Conservation (phyloP, 1,140 invertebrate species). For the Heliconius hermathena region DNA sequence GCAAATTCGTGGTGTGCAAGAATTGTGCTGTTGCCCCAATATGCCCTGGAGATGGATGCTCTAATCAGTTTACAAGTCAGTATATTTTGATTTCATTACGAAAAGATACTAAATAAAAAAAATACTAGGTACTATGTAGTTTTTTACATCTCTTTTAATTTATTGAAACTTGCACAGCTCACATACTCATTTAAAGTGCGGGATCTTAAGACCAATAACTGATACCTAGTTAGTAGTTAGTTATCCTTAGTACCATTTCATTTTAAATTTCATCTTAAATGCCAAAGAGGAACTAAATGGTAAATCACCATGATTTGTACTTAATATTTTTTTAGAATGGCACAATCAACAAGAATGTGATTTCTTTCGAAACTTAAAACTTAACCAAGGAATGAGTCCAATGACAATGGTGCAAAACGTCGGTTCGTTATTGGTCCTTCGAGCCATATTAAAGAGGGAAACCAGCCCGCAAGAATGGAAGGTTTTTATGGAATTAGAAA, state of each 20-base stretch:
- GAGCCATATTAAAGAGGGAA: constrained; percentile 81
- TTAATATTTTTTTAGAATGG: constrained; percentile 57
- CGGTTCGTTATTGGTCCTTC: constrained; percentile 78
- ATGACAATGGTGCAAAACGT: constrained; percentile 72
- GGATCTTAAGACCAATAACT: too few relatives aligned
- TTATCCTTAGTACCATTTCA: too few relatives aligned
- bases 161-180: too few relatives aligned
- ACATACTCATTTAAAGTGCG: too few relatives aligned
- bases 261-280: too few relatives aligned
- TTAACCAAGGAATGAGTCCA: constrained; percentile 56
- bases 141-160: too few relatives aligned
- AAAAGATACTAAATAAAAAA: too few relatives aligned
- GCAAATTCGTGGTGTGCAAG: constrained; percentile 76
- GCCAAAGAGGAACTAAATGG: too few relatives aligned
- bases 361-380: constrained; percentile 70
- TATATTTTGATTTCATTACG: constrained; percentile 24
- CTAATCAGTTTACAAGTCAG: constrained; percentile 55
- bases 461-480: constrained; percentile 76
- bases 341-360: constrained; percentile 82
- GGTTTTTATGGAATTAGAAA: constrained; percentile 81
- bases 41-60: constrained; percentile 78
- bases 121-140: too few relatives aligned
- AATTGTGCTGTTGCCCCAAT: constrained; percentile 83
- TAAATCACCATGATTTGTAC: too few relatives aligned
- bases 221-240: too few relatives aligned